Conservation (phyloP, 1,140 invertebrate species). For the Ectropis grisescens region DNA sequence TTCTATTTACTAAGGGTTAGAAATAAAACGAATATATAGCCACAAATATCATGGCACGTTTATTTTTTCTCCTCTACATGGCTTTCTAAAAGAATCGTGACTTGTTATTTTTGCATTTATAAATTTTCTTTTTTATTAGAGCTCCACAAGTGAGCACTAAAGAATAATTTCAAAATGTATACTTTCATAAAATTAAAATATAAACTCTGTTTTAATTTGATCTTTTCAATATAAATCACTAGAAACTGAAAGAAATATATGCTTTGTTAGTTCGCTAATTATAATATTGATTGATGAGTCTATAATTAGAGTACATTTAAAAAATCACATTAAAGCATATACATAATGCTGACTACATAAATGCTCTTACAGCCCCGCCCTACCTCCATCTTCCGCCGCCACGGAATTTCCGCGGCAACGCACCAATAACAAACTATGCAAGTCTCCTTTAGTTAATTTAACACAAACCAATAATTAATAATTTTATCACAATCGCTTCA, state of each 20-base stretch:
- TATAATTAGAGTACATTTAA: slow-evolving; percentile 71
- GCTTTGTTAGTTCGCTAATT: slow-evolving; percentile 69
- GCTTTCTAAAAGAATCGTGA: slow-evolving; percentile 71
- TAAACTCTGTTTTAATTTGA: slow-evolving; percentile 70
- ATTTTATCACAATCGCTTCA: slow-evolving; percentile 63
- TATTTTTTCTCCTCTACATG: slow-evolving; percentile 72
- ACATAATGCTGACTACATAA: slow-evolving; percentile 71
- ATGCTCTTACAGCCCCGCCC: slow-evolving; percentile 56
- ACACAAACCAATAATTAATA: slow-evolving; percentile 31
- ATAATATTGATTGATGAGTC: slow-evolving; percentile 64
- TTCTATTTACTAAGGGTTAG: no score
- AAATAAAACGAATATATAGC: slow-evolving; percentile 51
- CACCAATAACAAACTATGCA: slow-evolving; percentile 25
- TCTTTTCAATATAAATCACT: slow-evolving; percentile 67
- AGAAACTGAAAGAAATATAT: slow-evolving; percentile 66
- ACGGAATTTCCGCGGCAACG: neutral
- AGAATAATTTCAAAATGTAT: slow-evolving; percentile 65
- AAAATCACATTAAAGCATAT: slow-evolving; percentile 73
- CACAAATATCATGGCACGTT: slow-evolving; percentile 72
- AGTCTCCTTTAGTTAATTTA: no score
- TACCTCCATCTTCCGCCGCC: slow-evolving; percentile 16
- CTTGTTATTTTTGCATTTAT: slow-evolving; percentile 67
- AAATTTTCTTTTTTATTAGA: slow-evolving; percentile 61
- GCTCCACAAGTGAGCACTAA: slow-evolving; percentile 58
- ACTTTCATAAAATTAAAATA: slow-evolving; percentile 68